These are phyloP conservation scores for Steinernema khuongi DNA, from an alignment of 1,140 invertebrate species.

Conservation along the genomic window DNA sequence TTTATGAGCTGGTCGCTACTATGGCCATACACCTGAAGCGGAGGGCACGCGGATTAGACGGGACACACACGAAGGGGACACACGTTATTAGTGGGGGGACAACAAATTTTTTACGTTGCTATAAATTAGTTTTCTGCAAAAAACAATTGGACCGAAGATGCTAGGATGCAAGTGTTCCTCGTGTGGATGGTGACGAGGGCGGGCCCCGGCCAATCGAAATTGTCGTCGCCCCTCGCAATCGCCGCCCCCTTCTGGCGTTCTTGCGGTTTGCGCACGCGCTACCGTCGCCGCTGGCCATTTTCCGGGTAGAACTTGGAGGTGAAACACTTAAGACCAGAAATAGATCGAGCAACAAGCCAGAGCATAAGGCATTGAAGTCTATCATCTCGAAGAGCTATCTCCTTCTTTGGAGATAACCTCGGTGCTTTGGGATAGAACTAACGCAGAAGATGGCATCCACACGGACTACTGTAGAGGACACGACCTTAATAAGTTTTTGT, in stretches of 20 bases:
- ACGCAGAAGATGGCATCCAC: no score
- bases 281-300: background rate
- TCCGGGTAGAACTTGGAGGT: background rate
- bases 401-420: no score
- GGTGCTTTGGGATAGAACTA: no score
- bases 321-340: no score
- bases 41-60: background rate
- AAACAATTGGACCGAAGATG: background rate
- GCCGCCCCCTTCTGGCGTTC: background rate
- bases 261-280: background rate
- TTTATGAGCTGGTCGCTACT: background rate
- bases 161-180: background rate
- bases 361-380: no score
- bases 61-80: background rate
- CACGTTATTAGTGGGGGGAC: background rate
- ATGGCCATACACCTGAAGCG: background rate
- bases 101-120: background rate
- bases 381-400: no score
- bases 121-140: background rate
- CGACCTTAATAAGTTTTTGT: constrained; percentile 1
- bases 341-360: no score
- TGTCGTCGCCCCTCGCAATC: background rate
- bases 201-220: constrained; percentile 7
- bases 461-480: constrained; percentile 7
- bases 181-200: background rate